Conservation (phyloP, 2,113 vertebrate genomes). For the Todiramphus saurophagus region DNA sequence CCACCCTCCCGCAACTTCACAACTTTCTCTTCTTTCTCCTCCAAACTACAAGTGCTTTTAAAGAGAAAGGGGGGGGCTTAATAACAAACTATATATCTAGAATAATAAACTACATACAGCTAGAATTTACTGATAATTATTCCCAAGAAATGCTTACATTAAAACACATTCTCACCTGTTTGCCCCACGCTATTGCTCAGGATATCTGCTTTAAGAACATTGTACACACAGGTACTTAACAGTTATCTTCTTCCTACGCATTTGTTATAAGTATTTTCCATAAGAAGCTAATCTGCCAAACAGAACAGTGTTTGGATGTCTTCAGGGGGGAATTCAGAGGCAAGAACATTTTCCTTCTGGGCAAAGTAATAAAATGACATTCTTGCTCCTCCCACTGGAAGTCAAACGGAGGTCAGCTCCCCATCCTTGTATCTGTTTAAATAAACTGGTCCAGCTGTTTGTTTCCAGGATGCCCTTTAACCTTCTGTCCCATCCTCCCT, state of each 20-base stretch:
- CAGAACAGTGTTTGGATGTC: conserved; percentile 71
- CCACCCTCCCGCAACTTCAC: neutral
- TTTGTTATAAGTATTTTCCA: conserved; percentile 17
- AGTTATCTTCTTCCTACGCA: conserved; percentile 17
- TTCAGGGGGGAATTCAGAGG: conserved; percentile 75
- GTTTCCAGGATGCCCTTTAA: conserved; percentile 84
- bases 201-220: neutral
- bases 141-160: neutral
- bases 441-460: conserved; percentile 89
- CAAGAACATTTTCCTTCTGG: conserved; percentile 82
- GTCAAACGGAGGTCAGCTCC: conserved; percentile 86
- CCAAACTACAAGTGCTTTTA: neutral
- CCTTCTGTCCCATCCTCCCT: conserved; percentile 79
- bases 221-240: conserved; percentile 48
- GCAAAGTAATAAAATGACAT: conserved; percentile 86
- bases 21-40: neutral
- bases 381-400: conserved; percentile 81
- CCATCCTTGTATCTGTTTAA: conserved; percentile 86
- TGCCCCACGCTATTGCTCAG: neutral
- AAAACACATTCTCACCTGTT: neutral
- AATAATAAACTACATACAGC: neutral
- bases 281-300: conserved; percentile 63
- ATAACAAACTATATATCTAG: neutral
- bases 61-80: neutral
- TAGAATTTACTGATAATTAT: neutral